Percentiles rank a stretch among this genome's conserved stretches.
These are phyloP conservation scores for Epizoanthus ramosus DNA, from an alignment of 92 coral and sea anemone genomes.

Conservation along the genomic window DNA sequence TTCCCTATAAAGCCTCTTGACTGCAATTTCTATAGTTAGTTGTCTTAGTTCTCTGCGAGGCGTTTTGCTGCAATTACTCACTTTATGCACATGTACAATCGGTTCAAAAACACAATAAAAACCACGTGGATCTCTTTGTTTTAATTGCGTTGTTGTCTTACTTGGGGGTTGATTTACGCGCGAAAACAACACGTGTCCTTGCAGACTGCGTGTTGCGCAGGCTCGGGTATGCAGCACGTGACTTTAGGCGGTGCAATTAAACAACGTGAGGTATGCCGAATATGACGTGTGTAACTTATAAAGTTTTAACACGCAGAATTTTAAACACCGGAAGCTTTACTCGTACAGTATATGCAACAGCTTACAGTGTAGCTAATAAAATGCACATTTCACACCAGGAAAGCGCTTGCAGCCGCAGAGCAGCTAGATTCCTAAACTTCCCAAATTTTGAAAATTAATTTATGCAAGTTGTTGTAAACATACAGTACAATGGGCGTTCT, in stretches of 20 bases:
- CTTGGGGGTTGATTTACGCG: slow-evolving; percentile 34
- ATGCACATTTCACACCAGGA: not conserved
- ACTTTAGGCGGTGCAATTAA: slow-evolving; percentile 66
- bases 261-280: slow-evolving; percentile 63
- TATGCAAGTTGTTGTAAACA: slow-evolving; percentile 68
- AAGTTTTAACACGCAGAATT: slow-evolving; percentile 51
- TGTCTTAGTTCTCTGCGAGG: not conserved
- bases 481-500: slow-evolving; percentile 50
- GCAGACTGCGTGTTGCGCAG: slow-evolving; percentile 53
- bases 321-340: slow-evolving; percentile 77
- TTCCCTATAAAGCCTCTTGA: not conserved
- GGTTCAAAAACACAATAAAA: slow-evolving; percentile 9
- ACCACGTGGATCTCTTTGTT: slow-evolving; percentile 41
- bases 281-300: slow-evolving; percentile 43
- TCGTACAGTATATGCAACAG: too few species aligned
- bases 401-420: not conserved
- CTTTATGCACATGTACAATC: slow-evolving; percentile 2
- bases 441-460: slow-evolving; percentile 46
- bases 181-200: slow-evolving; percentile 41
- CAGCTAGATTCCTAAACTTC: slow-evolving; percentile 28
- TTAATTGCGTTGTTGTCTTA: slow-evolving; percentile 25
- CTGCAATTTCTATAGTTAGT: not conserved
- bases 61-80: not conserved
- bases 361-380: too few species aligned
- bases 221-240: slow-evolving; percentile 64